These are phyloP conservation scores for Callyntrura sp. DNA, from an alignment of 2,888 invertebrate species.

Conservation along the genomic window DNA sequence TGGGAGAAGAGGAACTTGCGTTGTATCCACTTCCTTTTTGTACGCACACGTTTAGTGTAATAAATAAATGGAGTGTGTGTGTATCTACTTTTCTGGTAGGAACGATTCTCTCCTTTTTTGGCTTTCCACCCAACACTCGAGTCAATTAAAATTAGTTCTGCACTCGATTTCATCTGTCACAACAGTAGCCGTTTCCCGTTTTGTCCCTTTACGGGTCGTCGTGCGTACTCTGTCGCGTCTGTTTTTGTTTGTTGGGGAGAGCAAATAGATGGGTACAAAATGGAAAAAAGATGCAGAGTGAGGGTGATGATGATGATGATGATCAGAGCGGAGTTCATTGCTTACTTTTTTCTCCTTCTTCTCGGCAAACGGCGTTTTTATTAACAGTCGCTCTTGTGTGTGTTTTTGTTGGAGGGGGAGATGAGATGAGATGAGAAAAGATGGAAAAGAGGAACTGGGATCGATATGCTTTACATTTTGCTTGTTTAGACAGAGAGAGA, in stretches of 20 bases:
- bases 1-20: no score
- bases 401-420: slow-evolving; percentile 1
- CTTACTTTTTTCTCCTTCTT: slow-evolving; percentile 9
- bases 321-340: background rate
- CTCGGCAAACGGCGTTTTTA: slow-evolving; percentile 27
- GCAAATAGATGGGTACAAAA: slow-evolving; percentile 46
- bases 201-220: no score
- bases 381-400: background rate
- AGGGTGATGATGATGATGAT: background rate
- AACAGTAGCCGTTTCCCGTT: slow-evolving; percentile 49
- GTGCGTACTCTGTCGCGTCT: slow-evolving; percentile 37
- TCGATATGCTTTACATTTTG: slow-evolving; percentile 17
- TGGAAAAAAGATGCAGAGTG: background rate
- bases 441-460: background rate
- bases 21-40: background rate
- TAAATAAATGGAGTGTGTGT: background rate
- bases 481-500: background rate
- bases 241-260: slow-evolving; percentile 19
- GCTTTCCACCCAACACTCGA: slow-evolving; percentile 57
- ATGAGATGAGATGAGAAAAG: background rate
- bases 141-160: slow-evolving; percentile 79
- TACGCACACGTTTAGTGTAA: slow-evolving; percentile 17
- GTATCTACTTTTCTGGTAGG: no score
- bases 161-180: slow-evolving; percentile 79
- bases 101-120: slow-evolving; percentile 8